Evolutionary conservation across 2,113 vertebrate genomes (phyloP).

Genomic region (Nymphicus hollandicus): DNA sequence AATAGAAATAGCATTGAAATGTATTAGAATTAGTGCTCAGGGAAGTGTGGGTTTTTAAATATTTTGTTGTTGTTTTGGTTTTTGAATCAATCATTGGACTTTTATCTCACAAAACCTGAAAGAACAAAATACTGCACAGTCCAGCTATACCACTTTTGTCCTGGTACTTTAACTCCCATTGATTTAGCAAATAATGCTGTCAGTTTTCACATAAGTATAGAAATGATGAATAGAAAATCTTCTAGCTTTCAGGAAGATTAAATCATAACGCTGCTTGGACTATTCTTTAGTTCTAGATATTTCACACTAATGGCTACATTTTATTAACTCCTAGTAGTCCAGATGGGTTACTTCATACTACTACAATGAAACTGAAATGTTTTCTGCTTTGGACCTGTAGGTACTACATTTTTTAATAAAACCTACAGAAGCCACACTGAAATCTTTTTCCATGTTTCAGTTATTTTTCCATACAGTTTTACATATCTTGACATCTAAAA

Average conservation of each 20-base stretch:
- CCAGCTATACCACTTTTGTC: background rate
- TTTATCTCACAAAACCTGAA: background rate
- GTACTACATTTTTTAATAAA: background rate
- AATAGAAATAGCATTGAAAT: background rate
- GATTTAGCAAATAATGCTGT: slow-evolving; percentile 21
- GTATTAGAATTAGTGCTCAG: background rate
- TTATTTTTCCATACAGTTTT: background rate
- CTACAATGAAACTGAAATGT: background rate
- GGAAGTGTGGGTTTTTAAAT: background rate
- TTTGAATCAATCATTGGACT: background rate
- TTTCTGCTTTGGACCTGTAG: background rate
- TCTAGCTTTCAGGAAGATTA: slow-evolving; percentile 24
- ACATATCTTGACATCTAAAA: background rate
- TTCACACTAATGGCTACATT: background rate
- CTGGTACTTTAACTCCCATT: background rate
- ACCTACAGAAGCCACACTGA: background rate
- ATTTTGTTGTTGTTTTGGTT: background rate
- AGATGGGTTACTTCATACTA: background rate
- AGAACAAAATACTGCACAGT: background rate
- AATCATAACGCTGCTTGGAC: slow-evolving; percentile 14
- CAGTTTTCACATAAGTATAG: background rate
- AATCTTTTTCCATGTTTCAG: background rate
- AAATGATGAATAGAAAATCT: slow-evolving; percentile 16
- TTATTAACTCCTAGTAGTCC: slow-evolving; percentile 19
- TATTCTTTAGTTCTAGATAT: slow-evolving; percentile 30